These are phyloP conservation scores for Anagyrus pseudococci DNA, from an alignment of 2,888 invertebrate species.

Conservation along the genomic window DNA sequence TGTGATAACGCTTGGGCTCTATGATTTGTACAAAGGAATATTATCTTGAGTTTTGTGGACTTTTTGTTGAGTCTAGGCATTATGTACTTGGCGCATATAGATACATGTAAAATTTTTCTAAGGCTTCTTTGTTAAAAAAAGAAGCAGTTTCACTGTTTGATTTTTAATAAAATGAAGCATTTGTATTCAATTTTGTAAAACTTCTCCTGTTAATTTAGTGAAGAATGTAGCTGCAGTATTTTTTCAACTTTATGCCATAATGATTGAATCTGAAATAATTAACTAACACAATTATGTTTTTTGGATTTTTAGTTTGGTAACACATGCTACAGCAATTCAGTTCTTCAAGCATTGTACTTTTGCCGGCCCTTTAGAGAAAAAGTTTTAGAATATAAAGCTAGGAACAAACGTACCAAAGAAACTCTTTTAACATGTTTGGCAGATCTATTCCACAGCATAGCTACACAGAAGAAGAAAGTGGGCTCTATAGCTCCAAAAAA, in stretches of 20 bases:
- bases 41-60: no score
- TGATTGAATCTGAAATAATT: no score
- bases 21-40: no score
- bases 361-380: constrained; percentile 99
- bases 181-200: no score
- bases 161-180: constrained; percentile 1
- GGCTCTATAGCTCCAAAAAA: constrained; percentile 99
- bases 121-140: no score
- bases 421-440: constrained; percentile 97
- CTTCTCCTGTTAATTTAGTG: not conserved
- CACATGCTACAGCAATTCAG: constrained; percentile 99
- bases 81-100: no score
- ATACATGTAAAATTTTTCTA: no score
- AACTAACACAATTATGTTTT: constrained; percentile 18
- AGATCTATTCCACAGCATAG: constrained; percentile 98
- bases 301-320: constrained; percentile 89
- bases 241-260: no score
- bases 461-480: constrained; percentile 99
- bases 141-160: not conserved
- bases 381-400: constrained; percentile 96
- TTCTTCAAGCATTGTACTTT: constrained; percentile 98
- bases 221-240: no score
- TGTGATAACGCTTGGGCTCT: no score
- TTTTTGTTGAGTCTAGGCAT: no score
- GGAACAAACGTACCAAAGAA: constrained; percentile 95